phyloP scores from a whole-genome alignment of 2,888 invertebrate genomes.

The Meliscaeva auricollis region DNA sequence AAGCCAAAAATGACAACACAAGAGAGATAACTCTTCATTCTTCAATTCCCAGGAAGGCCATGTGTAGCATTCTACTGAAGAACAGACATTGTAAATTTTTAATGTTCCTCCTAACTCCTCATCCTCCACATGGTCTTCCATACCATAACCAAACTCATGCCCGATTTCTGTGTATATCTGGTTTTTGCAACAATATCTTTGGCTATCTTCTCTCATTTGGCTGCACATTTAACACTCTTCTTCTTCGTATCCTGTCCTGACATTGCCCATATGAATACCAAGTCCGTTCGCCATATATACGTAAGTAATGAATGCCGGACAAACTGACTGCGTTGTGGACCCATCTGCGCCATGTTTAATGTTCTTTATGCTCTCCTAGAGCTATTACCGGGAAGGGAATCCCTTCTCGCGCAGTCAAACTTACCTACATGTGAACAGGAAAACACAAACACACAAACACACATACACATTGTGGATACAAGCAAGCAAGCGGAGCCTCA shows the following conservation, averaged over 20 bases:
- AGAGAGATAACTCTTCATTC: conserved; percentile 11
- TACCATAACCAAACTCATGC: neutral
- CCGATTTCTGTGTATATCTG: neutral
- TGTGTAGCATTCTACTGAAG: neutral
- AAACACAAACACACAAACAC: neutral
- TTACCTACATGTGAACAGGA: conserved; percentile 11
- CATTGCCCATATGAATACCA: conserved; percentile 12
- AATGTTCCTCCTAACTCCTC: neutral
- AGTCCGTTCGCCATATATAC: conserved; percentile 22
- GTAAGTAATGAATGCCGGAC: neutral
- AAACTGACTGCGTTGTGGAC: conserved; percentile 27
- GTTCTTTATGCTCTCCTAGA: conserved; percentile 41
- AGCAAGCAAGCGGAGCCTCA: conserved; percentile 50
- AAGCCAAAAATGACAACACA: conserved; percentile 16
- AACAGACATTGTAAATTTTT: conserved; percentile 28
- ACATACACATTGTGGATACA: no score
- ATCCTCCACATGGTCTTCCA: neutral
- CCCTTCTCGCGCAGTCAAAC: conserved; percentile 41
- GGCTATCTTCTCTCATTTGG: conserved; percentile 46
- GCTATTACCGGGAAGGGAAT: conserved; percentile 47
- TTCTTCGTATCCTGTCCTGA: conserved; percentile 48
- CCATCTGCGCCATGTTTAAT: conserved; percentile 66
- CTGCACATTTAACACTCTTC: conserved; percentile 62
- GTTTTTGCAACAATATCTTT: conserved; percentile 29
- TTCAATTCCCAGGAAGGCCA: conserved; percentile 17